A percentile compares a stretch with the other conserved stretches of the same genome.
Evolutionary conservation across 2,888 invertebrate species (phyloP).

Genomic region (Diachrysia chrysitis): DNA sequence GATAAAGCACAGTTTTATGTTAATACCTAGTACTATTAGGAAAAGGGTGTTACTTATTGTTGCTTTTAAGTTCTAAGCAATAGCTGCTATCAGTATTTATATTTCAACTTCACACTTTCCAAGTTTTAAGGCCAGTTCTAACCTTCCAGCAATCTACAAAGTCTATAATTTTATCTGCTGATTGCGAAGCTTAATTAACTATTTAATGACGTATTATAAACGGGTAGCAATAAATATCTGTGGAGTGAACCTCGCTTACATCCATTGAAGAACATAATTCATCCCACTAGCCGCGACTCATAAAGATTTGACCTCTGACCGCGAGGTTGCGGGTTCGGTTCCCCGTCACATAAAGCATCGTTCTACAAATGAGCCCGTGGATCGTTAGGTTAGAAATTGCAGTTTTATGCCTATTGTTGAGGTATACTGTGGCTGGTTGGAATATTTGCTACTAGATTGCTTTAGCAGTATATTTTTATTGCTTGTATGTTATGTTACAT

Average conservation of each 20-base stretch:
- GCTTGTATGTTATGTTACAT: conserved; percentile 27
- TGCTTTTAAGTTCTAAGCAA: conserved; percentile 44
- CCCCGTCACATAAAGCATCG: conserved; percentile 61
- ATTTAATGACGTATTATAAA: conserved; percentile 43
- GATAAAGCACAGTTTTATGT: conserved; percentile 47
- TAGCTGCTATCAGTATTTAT: conserved; percentile 30
- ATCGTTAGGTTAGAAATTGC: conserved; percentile 16
- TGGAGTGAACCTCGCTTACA: conserved; percentile 28
- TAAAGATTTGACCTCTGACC: conserved; percentile 70
- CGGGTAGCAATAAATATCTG: conserved; percentile 50
- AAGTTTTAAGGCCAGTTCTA: conserved; percentile 20
- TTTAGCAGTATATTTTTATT: conserved; percentile 11
- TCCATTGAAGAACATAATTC: conserved; percentile 51
- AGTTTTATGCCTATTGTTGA: conserved; percentile 35
- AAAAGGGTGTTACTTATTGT: conserved; percentile 29
- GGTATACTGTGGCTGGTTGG: neutral
- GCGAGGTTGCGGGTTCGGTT: conserved; percentile 58
- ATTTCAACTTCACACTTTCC: conserved; percentile 16
- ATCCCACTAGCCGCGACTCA: conserved; percentile 61
- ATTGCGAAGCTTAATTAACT: conserved; percentile 26
- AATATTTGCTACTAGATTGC: conserved; percentile 9
- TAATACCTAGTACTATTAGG: conserved; percentile 17
- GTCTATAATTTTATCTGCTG: conserved; percentile 8
- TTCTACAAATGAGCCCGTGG: conserved; percentile 48
- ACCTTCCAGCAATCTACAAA: conserved; percentile 10